Evolutionary conservation across 2,797 vertebrate species (phyloP).

Genomic region (Schizopygopsis malacanthus): DNA sequence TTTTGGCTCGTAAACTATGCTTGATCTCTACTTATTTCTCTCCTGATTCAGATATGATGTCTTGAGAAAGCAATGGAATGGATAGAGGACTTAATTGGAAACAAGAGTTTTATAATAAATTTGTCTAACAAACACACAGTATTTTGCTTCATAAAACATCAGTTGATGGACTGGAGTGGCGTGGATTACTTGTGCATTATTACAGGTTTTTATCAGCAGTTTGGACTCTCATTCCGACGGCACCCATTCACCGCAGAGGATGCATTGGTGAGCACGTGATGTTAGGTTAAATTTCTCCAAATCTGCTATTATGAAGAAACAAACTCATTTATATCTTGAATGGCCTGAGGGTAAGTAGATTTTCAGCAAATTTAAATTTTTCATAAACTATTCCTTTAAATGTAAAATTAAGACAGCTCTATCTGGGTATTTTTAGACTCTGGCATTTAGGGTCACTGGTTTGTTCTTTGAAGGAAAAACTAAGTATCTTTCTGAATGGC

Average conservation of each 20-base stretch:
- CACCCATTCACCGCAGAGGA: neutral
- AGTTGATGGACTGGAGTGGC: neutral
- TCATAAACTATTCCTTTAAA: neutral
- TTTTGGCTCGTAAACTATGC: no score
- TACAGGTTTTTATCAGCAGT: neutral
- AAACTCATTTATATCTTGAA: neutral
- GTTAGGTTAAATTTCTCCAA: neutral
- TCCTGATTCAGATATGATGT: neutral
- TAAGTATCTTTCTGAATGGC: neutral
- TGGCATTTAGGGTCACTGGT: slow-evolving; percentile 8
- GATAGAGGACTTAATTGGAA: neutral
- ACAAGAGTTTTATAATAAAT: neutral
- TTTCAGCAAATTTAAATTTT: neutral
- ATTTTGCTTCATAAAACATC: neutral
- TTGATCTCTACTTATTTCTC: neutral
- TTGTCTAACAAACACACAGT: neutral
- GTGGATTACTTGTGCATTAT: no score
- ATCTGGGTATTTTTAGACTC: slow-evolving; percentile 34
- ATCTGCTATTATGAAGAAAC: neutral
- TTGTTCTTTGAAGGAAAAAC: slow-evolving; percentile 17
- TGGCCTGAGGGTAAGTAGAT: neutral
- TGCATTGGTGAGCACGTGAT: neutral
- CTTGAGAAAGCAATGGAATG: neutral
- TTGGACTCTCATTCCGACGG: neutral
- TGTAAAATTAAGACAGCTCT: neutral